Percentiles rank a stretch among this genome's conserved stretches.
These are phyloP conservation scores for Branchinecta sandiegonensis DNA, from an alignment of 2,888 invertebrate species.

Conservation along the genomic window DNA sequence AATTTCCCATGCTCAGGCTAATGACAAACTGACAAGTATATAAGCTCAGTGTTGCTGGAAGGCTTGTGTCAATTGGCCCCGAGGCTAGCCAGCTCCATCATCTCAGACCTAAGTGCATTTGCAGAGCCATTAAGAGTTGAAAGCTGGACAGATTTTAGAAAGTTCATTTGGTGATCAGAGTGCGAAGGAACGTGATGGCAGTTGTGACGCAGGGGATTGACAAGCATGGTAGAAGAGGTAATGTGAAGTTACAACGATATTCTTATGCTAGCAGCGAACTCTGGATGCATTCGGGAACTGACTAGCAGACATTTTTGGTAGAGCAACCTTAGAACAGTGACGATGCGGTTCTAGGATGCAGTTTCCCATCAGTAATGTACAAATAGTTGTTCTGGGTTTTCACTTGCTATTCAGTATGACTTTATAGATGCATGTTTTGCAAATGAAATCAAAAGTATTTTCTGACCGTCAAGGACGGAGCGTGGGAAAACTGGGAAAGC, in stretches of 20 bases:
- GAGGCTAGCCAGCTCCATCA: constrained; percentile 12
- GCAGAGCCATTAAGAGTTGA: constrained; percentile 13
- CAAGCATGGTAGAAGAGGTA: constrained; percentile 9
- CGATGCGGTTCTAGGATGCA: no score
- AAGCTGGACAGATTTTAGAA: constrained; percentile 9
- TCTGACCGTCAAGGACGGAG: no score
- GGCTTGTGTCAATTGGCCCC: constrained; percentile 13
- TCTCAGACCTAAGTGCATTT: constrained; percentile 14
- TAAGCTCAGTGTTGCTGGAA: constrained; percentile 19
- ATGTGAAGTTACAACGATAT: neutral
- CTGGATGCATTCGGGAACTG: no score
- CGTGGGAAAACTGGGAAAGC: no score
- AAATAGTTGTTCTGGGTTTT: no score
- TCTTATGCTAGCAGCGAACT: no score
- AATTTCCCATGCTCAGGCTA: constrained; percentile 13
- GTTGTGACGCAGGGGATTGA: neutral
- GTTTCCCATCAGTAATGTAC: no score
- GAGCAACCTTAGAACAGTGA: no score
- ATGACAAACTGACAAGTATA: constrained; percentile 24
- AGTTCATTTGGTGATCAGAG: neutral
- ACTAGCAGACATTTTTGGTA: no score
- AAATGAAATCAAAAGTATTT: no score
- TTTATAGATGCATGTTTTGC: no score
- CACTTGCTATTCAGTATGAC: no score
- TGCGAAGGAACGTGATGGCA: neutral